phyloP scores from a whole-genome alignment of 2,113 vertebrate genomes.

The Origma solitaria region DNA sequence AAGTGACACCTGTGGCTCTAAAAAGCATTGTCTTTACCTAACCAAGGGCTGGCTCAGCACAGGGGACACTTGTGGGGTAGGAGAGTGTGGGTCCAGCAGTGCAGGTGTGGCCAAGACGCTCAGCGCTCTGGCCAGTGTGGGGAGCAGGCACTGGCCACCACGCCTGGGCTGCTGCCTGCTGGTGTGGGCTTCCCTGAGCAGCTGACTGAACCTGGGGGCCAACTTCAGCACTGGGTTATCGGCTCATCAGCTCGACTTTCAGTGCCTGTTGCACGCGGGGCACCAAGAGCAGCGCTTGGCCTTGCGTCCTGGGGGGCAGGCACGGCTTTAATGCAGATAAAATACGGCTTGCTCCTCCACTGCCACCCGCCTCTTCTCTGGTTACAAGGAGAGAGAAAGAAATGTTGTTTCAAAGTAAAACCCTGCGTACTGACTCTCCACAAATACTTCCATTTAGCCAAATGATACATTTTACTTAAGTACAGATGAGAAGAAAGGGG shows the following conservation, averaged over 20 bases:
- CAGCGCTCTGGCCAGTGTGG: background rate
- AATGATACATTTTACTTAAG: slow-evolving; percentile 47
- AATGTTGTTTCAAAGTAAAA: slow-evolving; percentile 29
- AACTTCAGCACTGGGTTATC: background rate
- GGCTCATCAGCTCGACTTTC: background rate
- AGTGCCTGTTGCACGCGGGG: background rate
- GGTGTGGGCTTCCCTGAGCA: background rate
- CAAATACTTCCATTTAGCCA: slow-evolving; percentile 27
- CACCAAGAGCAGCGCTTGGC: background rate
- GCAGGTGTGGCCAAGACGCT: background rate
- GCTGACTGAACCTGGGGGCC: background rate
- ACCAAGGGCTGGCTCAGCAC: background rate
- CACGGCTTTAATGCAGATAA: background rate
- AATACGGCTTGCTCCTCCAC: background rate
- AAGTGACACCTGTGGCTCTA: background rate
- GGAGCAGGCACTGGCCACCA: background rate
- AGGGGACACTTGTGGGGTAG: background rate
- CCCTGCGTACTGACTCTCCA: background rate
- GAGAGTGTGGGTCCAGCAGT: too few species aligned
- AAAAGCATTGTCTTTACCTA: background rate
- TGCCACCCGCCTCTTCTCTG: background rate
- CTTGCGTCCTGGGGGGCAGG: background rate
- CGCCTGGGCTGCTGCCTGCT: background rate
- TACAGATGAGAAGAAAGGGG: slow-evolving; percentile 40
- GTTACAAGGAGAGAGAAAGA: background rate